Evolutionary conservation across 2,888 invertebrate species (phyloP).

Genomic region (Volucella inanis): DNA sequence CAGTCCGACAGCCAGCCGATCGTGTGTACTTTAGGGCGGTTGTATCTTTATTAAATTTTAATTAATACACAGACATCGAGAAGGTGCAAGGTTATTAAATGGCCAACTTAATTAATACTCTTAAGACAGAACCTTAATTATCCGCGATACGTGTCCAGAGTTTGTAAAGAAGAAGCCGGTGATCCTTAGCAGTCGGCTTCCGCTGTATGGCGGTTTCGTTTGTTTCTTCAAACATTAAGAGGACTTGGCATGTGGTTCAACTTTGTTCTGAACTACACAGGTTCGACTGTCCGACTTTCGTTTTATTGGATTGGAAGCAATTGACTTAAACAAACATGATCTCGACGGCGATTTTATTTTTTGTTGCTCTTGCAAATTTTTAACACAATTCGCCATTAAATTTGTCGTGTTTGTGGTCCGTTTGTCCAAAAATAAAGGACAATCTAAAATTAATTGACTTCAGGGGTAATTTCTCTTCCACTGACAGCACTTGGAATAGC

Average conservation of each 20-base stretch:
- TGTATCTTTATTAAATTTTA: constrained; percentile 72
- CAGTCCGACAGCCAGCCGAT: not conserved
- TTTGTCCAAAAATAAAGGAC: not conserved
- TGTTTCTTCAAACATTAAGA: constrained; percentile 18
- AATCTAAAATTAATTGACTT: constrained; percentile 22
- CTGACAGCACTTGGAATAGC: not conserved
- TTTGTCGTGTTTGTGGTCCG: not conserved
- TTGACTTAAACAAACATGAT: constrained; percentile 6
- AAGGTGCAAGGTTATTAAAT: constrained; percentile 71
- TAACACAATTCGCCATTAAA: not conserved
- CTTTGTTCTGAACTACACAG: not conserved
- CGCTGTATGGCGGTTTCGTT: constrained; percentile 22
- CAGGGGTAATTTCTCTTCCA: constrained; percentile 21
- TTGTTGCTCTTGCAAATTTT: not conserved
- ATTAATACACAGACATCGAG: constrained; percentile 63
- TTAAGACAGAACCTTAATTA: constrained; percentile 65
- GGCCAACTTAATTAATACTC: constrained; percentile 63
- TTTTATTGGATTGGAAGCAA: too few species aligned
- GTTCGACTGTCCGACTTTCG: too few species aligned
- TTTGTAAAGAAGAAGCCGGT: constrained; percentile 25
- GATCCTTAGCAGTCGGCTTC: not conserved
- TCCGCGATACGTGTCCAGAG: constrained; percentile 50
- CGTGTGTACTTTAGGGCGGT: constrained; percentile 70
- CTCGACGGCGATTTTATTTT: not conserved
- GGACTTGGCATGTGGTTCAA: not conserved